phyloP scores from a whole-genome alignment of 2,113 vertebrate species.

The Epinephelus fuscoguttatus region DNA sequence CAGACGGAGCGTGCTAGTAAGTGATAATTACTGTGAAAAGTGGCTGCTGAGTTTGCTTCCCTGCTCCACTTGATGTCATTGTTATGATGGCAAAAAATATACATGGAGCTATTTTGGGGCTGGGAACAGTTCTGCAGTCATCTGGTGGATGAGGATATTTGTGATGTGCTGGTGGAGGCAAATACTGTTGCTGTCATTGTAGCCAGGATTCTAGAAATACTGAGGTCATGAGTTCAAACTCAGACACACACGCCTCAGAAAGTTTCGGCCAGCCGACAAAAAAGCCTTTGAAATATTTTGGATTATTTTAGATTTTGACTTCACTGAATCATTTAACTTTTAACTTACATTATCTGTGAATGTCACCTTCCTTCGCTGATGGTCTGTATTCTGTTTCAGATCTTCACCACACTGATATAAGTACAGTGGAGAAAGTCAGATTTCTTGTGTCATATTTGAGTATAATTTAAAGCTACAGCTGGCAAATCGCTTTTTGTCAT shows the following conservation, averaged over 20 bases:
- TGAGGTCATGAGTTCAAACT: slow-evolving; percentile 2
- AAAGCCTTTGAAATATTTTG: not conserved
- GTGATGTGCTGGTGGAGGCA: slow-evolving; percentile 53
- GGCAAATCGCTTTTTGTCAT: too few relatives aligned
- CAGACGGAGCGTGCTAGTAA: slow-evolving; percentile 57
- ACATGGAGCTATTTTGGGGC: slow-evolving; percentile 63
- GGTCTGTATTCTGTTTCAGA: not conserved
- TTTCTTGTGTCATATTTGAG: not conserved
- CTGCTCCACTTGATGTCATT: slow-evolving; percentile 77
- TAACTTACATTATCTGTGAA: not conserved
- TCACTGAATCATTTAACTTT: not conserved
- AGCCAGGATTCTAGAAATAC: slow-evolving; percentile 5
- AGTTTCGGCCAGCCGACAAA: not conserved
- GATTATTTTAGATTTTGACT: not conserved
- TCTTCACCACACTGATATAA: not conserved
- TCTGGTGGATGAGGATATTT: slow-evolving; percentile 29
- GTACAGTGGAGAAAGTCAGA: not conserved
- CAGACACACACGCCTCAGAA: not conserved
- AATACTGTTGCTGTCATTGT: slow-evolving; percentile 23
- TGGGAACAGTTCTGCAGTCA: slow-evolving; percentile 25
- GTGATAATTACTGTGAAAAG: slow-evolving; percentile 85
- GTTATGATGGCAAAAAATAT: slow-evolving; percentile 59
- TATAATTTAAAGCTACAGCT: not conserved
- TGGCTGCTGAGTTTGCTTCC: slow-evolving; percentile 78
- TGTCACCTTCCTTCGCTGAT: not conserved